Evolutionary conservation across 2,888 invertebrate genomes (phyloP).

Genomic region (Tineola bisselliella): DNA sequence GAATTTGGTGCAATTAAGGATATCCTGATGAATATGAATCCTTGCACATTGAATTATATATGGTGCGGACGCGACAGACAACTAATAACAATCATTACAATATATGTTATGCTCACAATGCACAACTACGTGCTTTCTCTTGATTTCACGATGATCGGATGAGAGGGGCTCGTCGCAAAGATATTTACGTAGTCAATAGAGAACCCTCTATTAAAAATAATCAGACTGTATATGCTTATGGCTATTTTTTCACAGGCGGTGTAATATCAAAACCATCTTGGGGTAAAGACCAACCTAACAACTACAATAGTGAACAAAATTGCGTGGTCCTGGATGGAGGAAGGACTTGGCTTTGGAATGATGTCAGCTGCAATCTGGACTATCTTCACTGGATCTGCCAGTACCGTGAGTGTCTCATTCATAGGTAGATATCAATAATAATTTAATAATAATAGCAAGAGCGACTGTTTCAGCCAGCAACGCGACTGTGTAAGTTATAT

Average conservation of each 20-base stretch:
- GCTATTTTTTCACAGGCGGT: slow-evolving; percentile 66
- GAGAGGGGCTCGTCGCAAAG: too few species aligned
- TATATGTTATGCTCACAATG: too few species aligned
- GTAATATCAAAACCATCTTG: slow-evolving; percentile 82
- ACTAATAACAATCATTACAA: too few species aligned
- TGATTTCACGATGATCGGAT: too few species aligned
- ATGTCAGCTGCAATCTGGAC: slow-evolving; percentile 92
- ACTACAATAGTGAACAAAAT: slow-evolving; percentile 95
- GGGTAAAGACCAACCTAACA: slow-evolving; percentile 95
- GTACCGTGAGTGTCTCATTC: slow-evolving; percentile 76
- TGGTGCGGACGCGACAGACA: too few species aligned
- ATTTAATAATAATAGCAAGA: not conserved
- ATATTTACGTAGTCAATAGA: not conserved
- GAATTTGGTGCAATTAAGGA: too few species aligned
- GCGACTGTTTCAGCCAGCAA: not conserved
- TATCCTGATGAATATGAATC: too few species aligned
- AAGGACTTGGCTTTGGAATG: slow-evolving; percentile 92
- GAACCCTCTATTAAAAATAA: too few species aligned
- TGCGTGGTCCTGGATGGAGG: slow-evolving; percentile 94
- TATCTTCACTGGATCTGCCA: slow-evolving; percentile 94
- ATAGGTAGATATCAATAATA: slow-evolving; percentile 55
- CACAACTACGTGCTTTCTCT: too few species aligned
- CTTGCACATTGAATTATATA: too few species aligned
- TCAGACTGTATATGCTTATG: not conserved
- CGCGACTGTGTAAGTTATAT: not conserved